phyloP scores from a whole-genome alignment of 2,888 invertebrate genomes.

The Lycophotia porphyrea region DNA sequence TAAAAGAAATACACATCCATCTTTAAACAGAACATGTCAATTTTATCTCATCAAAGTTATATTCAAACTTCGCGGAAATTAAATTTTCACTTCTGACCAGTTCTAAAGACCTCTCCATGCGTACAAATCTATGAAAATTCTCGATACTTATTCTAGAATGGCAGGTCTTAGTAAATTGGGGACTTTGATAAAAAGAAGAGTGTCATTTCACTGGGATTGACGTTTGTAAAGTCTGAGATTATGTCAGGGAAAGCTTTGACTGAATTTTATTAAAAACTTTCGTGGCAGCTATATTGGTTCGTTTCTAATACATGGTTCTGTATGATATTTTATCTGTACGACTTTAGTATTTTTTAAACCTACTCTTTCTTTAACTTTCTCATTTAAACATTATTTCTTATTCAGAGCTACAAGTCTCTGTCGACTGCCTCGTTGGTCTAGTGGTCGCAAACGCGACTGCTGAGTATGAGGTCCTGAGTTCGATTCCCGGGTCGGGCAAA shows the following conservation, averaged over 20 bases:
- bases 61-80: slow-evolving; percentile 67
- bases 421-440: too few species aligned
- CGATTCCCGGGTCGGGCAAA: too few species aligned
- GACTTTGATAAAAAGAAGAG: slow-evolving; percentile 64
- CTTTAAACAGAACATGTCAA: slow-evolving; percentile 59
- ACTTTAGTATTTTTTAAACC: too few species aligned
- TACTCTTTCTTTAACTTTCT: too few species aligned
- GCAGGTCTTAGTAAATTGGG: slow-evolving; percentile 57
- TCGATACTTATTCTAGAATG: slow-evolving; percentile 3
- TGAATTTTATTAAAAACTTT: slow-evolving; percentile 67
- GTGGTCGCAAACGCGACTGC: too few species aligned
- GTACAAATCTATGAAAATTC: slow-evolving; percentile 7
- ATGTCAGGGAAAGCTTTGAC: slow-evolving; percentile 63
- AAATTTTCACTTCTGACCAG: slow-evolving; percentile 57
- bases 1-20: slow-evolving; percentile 29
- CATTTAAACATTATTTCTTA: too few species aligned
- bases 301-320: slow-evolving; percentile 30
- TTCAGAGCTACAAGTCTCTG: too few species aligned
- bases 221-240: slow-evolving; percentile 71
- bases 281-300: slow-evolving; percentile 28
- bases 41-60: slow-evolving; percentile 64
- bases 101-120: slow-evolving; percentile 41
- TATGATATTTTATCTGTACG: neutral
- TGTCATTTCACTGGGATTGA: slow-evolving; percentile 72
- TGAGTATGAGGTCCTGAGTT: too few species aligned